A percentile compares a stretch with the other conserved stretches of the same genome.
phyloP scores from a whole-genome alignment of 2,797 vertebrate species.

The Naso thynnoides region DNA sequence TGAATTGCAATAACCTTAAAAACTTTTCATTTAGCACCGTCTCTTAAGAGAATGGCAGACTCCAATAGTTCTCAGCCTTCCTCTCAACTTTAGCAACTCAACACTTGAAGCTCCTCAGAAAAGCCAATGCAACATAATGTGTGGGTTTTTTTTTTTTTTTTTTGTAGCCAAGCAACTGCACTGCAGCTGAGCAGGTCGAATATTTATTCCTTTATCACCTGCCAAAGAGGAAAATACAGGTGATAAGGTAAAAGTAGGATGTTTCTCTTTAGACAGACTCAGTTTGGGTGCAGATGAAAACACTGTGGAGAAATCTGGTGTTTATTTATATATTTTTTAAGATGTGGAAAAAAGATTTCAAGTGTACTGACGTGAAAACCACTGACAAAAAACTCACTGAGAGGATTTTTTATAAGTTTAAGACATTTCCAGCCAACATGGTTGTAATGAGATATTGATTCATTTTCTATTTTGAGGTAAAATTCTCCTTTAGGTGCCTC shows the following conservation, averaged over 20 bases:
- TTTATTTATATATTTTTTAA: conserved; percentile 8
- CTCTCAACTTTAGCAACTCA: not conserved
- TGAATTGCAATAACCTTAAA: no score
- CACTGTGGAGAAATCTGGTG: not conserved
- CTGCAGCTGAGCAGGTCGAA: not conserved
- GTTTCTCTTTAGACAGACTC: not conserved
- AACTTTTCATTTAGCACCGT: no score
- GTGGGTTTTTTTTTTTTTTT: no score
- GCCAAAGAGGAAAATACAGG: not conserved
- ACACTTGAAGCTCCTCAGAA: not conserved
- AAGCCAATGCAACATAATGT: not conserved
- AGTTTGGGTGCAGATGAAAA: not conserved
- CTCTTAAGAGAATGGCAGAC: not conserved
- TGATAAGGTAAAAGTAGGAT: not conserved
- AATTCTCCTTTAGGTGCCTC: not conserved
- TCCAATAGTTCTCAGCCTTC: not conserved
- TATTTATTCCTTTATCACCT: conserved; percentile 8
- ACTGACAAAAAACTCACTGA: not conserved
- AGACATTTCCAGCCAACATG: not conserved
- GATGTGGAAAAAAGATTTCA: conserved; percentile 17
- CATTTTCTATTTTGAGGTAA: not conserved
- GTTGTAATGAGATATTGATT: conserved; percentile 20
- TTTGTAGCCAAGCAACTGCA: conserved; percentile 13
- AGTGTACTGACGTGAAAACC: not conserved
- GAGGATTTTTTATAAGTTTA: not conserved